A percentile compares a stretch with the other conserved stretches of the same genome.
These are phyloP conservation scores for Muscicapa comitata DNA, from an alignment of 2,797 vertebrate genomes.

Conservation along the genomic window DNA sequence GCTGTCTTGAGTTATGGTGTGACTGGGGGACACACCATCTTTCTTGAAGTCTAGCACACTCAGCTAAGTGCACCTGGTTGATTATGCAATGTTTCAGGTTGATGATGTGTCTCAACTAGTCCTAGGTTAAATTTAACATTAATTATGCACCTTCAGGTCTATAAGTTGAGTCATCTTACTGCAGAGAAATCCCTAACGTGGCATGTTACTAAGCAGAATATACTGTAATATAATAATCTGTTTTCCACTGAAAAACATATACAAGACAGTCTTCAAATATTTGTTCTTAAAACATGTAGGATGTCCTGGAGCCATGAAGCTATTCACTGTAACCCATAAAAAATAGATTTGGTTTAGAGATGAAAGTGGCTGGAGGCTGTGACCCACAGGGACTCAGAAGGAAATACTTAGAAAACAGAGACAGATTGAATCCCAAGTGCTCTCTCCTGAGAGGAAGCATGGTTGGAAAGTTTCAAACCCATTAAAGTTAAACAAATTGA, in stretches of 20 bases:
- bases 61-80: neutral
- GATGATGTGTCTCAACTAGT: neutral
- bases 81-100: neutral
- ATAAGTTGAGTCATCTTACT: neutral
- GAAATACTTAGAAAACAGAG: constrained; percentile 45
- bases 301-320: constrained; percentile 18
- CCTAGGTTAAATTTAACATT: constrained; percentile 7
- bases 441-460: constrained; percentile 41
- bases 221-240: neutral
- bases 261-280: neutral
- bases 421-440: constrained; percentile 41
- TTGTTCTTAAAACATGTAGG: constrained; percentile 39
- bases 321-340: neutral
- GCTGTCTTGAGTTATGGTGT: neutral
- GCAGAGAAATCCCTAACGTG: neutral
- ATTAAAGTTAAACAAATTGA: constrained; percentile 67
- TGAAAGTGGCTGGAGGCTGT: constrained; percentile 38
- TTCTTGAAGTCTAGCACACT: neutral
- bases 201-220: neutral
- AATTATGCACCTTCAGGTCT: neutral
- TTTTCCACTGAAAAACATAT: constrained; percentile 27
- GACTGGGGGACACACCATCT: neutral
- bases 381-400: constrained; percentile 17
- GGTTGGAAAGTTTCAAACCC: constrained; percentile 58
- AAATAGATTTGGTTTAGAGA: constrained; percentile 23